These are phyloP conservation scores for Chloebia gouldiae DNA, from an alignment of 2,113 vertebrate species.

Conservation along the genomic window DNA sequence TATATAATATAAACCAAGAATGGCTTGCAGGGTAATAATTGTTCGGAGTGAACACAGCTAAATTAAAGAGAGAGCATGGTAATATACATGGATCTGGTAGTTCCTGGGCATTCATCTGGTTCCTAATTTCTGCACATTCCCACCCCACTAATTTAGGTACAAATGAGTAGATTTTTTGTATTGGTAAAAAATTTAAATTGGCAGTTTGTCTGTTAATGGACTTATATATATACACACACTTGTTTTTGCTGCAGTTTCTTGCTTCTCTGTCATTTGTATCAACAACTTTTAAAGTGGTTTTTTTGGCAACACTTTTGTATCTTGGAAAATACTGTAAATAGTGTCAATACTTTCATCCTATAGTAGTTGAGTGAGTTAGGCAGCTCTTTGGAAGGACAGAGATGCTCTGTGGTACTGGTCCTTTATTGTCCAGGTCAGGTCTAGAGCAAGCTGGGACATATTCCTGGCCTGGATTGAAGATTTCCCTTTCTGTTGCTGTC, in stretches of 20 bases:
- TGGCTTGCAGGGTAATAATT: neutral
- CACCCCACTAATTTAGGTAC: neutral
- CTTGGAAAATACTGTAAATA: neutral
- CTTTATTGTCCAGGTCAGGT: neutral
- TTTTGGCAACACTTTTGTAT: neutral
- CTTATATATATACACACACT: accelerated
- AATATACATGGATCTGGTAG: neutral
- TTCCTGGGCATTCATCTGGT: neutral
- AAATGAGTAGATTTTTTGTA: neutral
- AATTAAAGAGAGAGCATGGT: neutral
- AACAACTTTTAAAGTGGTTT: neutral
- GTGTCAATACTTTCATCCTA: neutral
- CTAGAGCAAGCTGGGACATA: neutral
- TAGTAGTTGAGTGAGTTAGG: neutral
- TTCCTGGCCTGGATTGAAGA: neutral
- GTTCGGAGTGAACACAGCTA: neutral
- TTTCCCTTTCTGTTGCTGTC: neutral
- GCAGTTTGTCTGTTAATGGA: neutral
- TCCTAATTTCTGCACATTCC: neutral
- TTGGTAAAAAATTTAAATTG: no score
- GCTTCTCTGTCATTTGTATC: neutral
- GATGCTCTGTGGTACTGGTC: neutral
- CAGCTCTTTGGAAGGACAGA: neutral
- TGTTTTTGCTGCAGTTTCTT: neutral
- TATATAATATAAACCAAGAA: neutral